Evolutionary conservation across 2,888 invertebrate genomes (phyloP).

Genomic region (Nomada fabriciana): DNA sequence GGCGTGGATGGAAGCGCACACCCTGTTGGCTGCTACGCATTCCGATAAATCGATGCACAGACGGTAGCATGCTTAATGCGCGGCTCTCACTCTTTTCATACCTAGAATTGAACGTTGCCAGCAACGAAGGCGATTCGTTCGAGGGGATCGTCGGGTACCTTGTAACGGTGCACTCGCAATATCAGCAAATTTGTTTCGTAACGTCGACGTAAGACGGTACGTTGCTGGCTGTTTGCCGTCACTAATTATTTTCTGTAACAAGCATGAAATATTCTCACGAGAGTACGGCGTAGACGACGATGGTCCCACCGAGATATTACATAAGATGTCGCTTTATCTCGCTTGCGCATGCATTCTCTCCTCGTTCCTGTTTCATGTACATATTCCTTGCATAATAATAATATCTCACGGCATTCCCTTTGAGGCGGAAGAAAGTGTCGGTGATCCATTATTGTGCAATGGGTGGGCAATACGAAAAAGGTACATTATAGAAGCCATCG

Average conservation of each 20-base stretch:
- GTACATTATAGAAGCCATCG: not conserved
- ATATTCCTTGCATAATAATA: not conserved
- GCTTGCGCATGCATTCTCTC: not conserved
- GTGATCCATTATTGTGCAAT: not conserved
- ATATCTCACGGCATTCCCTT: not conserved
- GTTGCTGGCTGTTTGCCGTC: slow-evolving; percentile 65
- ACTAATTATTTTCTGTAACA: slow-evolving; percentile 81
- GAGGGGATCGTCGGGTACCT: not conserved
- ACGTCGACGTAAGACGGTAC: slow-evolving; percentile 53
- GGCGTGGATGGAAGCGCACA: no score
- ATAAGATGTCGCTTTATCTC: slow-evolving; percentile 33
- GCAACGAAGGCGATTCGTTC: not conserved
- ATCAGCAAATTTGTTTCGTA: slow-evolving; percentile 74
- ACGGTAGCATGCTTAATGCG: slow-evolving; percentile 38
- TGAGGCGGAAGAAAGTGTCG: not conserved
- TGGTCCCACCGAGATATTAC: slow-evolving; percentile 53
- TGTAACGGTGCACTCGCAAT: slow-evolving; percentile 55
- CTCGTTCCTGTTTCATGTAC: no score
- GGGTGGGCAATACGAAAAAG: not conserved
- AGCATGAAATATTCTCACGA: slow-evolving; percentile 74
- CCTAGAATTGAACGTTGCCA: not conserved
- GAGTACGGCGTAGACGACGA: slow-evolving; percentile 20
- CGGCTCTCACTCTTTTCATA: no score
- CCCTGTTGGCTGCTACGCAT: not conserved
- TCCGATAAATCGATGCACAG: slow-evolving; percentile 32